Conservation (phyloP, 2,888 invertebrate genomes). For the Belgica antarctica region DNA sequence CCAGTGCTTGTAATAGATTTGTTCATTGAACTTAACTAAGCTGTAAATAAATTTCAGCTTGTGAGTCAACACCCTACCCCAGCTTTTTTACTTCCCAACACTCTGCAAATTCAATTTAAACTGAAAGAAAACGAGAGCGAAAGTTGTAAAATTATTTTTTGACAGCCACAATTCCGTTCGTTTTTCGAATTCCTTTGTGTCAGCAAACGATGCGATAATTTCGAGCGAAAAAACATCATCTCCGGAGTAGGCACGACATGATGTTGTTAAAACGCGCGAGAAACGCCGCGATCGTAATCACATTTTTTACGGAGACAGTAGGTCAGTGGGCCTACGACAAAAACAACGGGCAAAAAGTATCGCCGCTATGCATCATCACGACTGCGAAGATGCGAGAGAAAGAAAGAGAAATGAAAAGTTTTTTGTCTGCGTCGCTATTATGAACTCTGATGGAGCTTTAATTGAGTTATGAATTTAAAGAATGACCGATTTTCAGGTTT, state of each 20-base stretch:
- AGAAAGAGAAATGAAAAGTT: slow-evolving; percentile 15
- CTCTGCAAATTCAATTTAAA: not conserved
- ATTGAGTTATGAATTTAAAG: slow-evolving; percentile 12
- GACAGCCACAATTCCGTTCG: not conserved
- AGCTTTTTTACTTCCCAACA: too few relatives aligned
- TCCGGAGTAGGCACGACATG: not conserved
- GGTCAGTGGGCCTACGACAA: slow-evolving; percentile 33
- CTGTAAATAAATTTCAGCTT: too few relatives aligned
- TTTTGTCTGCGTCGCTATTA: not conserved
- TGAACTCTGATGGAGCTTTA: not conserved
- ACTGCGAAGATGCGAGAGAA: not conserved
- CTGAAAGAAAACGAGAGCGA: slow-evolving; percentile 1
- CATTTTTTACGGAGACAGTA: slow-evolving; percentile 21
- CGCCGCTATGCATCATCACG: not conserved
- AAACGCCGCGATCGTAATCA: not conserved
- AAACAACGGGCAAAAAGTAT: not conserved
- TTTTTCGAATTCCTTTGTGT: not conserved
- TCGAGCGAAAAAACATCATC: not conserved
- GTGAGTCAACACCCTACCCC: not conserved
- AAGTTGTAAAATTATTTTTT: slow-evolving; percentile 17
- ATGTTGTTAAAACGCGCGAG: not conserved
- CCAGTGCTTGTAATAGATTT: too few relatives aligned
- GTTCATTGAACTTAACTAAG: too few relatives aligned
- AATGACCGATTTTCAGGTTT: not conserved
- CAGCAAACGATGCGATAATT: slow-evolving; percentile 7